Base-by-base conservation (phyloP, 1,140 invertebrate species). In the Drosophila kikkawai region DNA sequence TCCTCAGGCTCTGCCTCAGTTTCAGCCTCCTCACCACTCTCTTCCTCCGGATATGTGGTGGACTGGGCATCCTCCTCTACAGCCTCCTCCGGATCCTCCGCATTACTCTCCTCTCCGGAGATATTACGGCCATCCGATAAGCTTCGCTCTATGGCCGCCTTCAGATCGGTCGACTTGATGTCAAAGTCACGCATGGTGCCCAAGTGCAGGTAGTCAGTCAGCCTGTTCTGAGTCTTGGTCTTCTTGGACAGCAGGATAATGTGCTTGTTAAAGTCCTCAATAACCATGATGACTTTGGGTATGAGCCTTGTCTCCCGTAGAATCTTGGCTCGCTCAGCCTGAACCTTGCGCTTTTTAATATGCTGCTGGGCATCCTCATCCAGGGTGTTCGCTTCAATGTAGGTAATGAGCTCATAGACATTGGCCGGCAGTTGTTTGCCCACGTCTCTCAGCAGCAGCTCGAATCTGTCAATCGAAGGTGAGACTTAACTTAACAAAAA, bases 241-340 rank as follows among this genome's bases (percentile, higher is more conserved):
- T 95, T 95, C 50, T 95, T 95, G 4, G 94, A 93, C 36, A 95
- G 86, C 11, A 94, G 64, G 29, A 95, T 93, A 39, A 95, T 87
- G 59, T 93, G 94, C 82, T 94, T 95, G 41, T 94, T 93, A 59
- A 95, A 95, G 70, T 94, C 94, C 91, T 95, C 95, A 13, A 95
- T 94, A 71, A 94, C 94, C 70, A 93, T 93, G 57, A 95, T 91
- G 0, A 95, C 93, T 65, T 94, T 94, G 4, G 95, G 95, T 77
- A 95, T 95, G 5, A 92, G 76, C 76, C 94, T 94, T 0, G 94
- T 94, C 86, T 95, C 94, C 44, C 93, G 93, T 8, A 95, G 84
- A 44, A 95, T 93, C 93, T 95, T 95, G n/a, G 93, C 94, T 17
- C 94, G 93, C 47, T 94, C 91, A 0, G 91, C 78, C 22, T 86